A percentile compares a stretch with the other conserved stretches of the same genome.
Evolutionary conservation across 1,140 invertebrate genomes (phyloP).

Genomic region (Maniola jurtina): DNA sequence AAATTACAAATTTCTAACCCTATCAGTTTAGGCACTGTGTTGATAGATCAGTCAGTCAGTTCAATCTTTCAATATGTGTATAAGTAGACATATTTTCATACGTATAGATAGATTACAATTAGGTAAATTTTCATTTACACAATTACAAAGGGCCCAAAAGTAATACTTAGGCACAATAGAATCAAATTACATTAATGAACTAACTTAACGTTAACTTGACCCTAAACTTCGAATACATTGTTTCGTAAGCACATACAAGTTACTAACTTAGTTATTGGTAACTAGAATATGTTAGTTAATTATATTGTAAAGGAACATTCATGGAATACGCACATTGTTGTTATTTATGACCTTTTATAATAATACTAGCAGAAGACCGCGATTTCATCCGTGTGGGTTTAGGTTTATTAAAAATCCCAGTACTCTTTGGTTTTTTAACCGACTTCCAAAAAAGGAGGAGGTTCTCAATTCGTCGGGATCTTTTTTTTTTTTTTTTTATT

Average conservation of each 20-base stretch:
- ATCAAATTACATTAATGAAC: conserved; percentile 1
- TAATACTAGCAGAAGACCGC: neutral
- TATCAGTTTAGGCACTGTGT: no score
- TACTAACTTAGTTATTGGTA: conserved; percentile 1
- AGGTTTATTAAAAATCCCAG: no score
- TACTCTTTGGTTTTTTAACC: no score
- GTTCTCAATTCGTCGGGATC: no score
- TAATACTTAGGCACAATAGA: neutral
- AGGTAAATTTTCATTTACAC: neutral
- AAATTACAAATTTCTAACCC: no score
- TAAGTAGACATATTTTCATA: no score
- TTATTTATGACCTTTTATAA: neutral
- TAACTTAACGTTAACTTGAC: neutral
- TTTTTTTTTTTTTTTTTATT: no score
- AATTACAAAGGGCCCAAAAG: neutral
- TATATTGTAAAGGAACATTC: neutral
- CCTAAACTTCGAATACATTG: neutral
- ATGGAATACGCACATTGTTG: neutral
- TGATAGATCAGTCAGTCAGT: no score
- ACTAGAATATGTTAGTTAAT: neutral
- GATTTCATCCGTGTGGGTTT: no score
- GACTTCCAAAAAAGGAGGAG: no score
- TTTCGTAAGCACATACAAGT: neutral
- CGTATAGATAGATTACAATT: no score
- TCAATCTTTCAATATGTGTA: no score